Evolutionary conservation across 2,888 invertebrate genomes (phyloP).

Genomic region (Himalopsyche japonica): DNA sequence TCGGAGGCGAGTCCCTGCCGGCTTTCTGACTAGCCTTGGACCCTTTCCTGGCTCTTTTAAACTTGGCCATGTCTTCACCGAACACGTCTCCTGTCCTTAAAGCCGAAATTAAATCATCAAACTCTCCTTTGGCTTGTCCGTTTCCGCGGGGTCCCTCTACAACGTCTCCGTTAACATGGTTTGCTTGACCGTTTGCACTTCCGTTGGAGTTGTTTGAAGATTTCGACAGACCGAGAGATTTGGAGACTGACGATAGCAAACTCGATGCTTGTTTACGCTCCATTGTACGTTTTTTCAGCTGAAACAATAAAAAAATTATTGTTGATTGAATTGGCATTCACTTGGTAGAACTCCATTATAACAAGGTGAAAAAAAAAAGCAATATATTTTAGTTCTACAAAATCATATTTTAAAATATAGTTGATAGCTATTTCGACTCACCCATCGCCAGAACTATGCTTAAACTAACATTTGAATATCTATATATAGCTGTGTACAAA

Average conservation of each 20-base stretch:
- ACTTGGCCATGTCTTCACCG: slow-evolving; percentile 93
- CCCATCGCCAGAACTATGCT: too few species aligned
- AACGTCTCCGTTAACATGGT: slow-evolving; percentile 44
- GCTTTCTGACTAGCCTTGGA: slow-evolving; percentile 52
- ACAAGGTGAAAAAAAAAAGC: too few species aligned
- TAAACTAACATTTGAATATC: too few species aligned
- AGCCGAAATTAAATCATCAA: slow-evolving; percentile 95
- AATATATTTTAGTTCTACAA: too few species aligned
- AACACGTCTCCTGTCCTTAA: slow-evolving; percentile 93
- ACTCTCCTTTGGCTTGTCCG: slow-evolving; percentile 80
- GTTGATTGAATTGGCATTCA: too few species aligned
- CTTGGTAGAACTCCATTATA: too few species aligned
- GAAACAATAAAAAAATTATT: slow-evolving; percentile 40
- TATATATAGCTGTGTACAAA: too few species aligned
- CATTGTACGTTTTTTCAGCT: slow-evolving; percentile 83
- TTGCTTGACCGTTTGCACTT: slow-evolving; percentile 46
- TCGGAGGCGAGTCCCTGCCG: slow-evolving; percentile 56
- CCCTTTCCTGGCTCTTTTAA: slow-evolving; percentile 59
- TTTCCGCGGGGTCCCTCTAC: slow-evolving; percentile 50
- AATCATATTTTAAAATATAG: too few species aligned
- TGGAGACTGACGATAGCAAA: slow-evolving; percentile 73
- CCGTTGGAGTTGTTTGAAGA: slow-evolving; percentile 63
- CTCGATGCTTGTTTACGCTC: slow-evolving; percentile 84
- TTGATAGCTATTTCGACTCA: too few species aligned
- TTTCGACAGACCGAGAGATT: slow-evolving; percentile 68